Base-by-base conservation (phyloP, 2,113 vertebrate species). In the Tychaedon coryphoeus region DNA sequence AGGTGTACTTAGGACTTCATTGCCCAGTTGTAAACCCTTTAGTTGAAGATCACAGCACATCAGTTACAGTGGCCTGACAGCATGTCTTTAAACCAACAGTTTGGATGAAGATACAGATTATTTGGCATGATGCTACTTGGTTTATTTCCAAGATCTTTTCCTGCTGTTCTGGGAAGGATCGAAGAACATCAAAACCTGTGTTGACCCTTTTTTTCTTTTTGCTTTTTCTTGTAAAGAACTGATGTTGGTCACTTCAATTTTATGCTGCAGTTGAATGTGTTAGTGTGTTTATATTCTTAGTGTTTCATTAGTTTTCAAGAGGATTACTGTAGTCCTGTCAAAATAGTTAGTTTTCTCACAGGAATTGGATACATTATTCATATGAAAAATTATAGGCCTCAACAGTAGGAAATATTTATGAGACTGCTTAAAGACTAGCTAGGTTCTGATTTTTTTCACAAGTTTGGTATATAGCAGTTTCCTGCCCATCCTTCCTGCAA, bases 281-380 rank as follows among this genome's bases (percentile, higher is more conserved):
- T 88, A 47, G 33, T 80, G 10, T 92, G 24, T 86, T 96, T 85
- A 36, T 89, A 36, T 91, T 85, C 81, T 65, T 94, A n/a, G 51
- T 12, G 25, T 87, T 95, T 58, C 56, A 47, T 93, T 97, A 92
- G 14, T 95, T 95, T 95, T 51, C 77, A 62, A 73, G 77, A 91
- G 67, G 69, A 93, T 94, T 83, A 58, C n/a, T 92, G 22, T 76
- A 50, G n/a, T 92, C 7, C 58, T 90, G 33, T 96, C 42, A 62
- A 62, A 69, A 70, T 31, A 86, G 58, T 72, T 92, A 76, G 66
- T 86, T 95, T 96, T 91, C 80, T 75, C 73, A 61, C 33, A 74
- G 86, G 92, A 58, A 92, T 36, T 58, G 19, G 48, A 53, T 80
- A 78, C 69, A 75, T 96, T 95, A 93, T 95, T 96, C 73, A 91